phyloP scores from a whole-genome alignment of 1,140 invertebrate genomes.

The Sipha flava region DNA sequence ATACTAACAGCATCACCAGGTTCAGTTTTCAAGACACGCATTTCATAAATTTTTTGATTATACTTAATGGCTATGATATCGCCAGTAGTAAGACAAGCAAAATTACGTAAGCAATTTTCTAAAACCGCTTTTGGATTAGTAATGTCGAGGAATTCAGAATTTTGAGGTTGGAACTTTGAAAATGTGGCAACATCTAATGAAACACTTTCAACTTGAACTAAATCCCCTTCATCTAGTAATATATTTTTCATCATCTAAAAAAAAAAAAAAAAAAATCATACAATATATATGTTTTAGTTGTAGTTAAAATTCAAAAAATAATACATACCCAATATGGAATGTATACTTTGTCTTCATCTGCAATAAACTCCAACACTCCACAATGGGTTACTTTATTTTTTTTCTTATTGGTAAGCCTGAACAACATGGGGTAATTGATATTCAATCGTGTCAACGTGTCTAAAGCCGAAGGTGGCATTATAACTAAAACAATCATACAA shows the following conservation, averaged over 20 bases:
- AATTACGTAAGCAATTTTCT: slow-evolving; percentile 93
- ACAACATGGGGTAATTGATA: slow-evolving; percentile 98
- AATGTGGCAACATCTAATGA: slow-evolving; percentile 91
- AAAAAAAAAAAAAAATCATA: slow-evolving; percentile 39
- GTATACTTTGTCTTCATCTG: slow-evolving; percentile 96
- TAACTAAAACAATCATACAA: slow-evolving; percentile 58
- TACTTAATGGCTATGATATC: slow-evolving; percentile 97
- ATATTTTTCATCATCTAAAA: slow-evolving; percentile 96
- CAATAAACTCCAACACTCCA: slow-evolving; percentile 97
- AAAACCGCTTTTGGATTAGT: slow-evolving; percentile 94
- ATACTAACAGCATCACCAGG: slow-evolving; percentile 93
- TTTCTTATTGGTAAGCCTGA: slow-evolving; percentile 87
- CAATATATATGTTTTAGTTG: neutral
- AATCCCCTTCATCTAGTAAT: slow-evolving; percentile 79
- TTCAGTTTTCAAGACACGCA: slow-evolving; percentile 91
- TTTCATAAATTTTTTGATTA: slow-evolving; percentile 89
- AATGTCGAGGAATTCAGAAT: slow-evolving; percentile 93
- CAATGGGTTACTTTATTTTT: slow-evolving; percentile 84
- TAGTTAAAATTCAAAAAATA: neutral
- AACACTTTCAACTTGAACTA: slow-evolving; percentile 86
- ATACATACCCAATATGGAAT: slow-evolving; percentile 98
- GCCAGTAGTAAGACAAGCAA: slow-evolving; percentile 92
- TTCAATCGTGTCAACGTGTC: slow-evolving; percentile 90
- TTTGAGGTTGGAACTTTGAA: slow-evolving; percentile 95
- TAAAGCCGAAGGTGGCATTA: slow-evolving; percentile 93